These are phyloP conservation scores for Gracilinanus agilis DNA, from an alignment of 2,113 vertebrate genomes.

Conservation along the genomic window DNA sequence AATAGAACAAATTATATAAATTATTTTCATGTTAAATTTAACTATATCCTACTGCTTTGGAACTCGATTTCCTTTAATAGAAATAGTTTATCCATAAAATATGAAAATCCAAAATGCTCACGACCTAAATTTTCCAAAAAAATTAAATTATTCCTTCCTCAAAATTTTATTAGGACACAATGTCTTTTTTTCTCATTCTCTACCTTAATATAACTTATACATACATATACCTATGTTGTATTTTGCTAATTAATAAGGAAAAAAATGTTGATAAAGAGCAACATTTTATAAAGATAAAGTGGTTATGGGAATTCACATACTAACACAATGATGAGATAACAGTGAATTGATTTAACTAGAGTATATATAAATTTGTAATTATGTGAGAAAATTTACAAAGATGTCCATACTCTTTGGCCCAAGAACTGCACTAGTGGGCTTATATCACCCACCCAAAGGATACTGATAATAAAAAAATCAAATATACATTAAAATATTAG, in stretches of 20 bases:
- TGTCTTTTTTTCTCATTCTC: background rate
- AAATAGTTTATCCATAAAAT: background rate
- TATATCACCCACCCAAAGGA: background rate
- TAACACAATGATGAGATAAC: background rate
- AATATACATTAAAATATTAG: background rate
- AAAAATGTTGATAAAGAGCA: background rate
- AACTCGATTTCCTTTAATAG: background rate
- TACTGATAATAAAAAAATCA: background rate
- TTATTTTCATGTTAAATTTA: conserved; percentile 15
- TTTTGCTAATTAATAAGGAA: background rate
- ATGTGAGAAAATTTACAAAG: background rate
- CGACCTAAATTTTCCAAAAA: background rate
- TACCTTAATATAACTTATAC: background rate
- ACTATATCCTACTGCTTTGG: background rate
- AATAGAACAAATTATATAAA: conserved; percentile 62
- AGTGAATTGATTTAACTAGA: background rate
- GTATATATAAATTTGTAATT: background rate
- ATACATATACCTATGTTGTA: background rate
- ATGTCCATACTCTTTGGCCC: background rate
- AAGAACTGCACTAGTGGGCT: background rate
- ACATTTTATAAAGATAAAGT: background rate
- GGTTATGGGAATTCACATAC: background rate
- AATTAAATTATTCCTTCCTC: background rate
- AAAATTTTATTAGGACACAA: background rate
- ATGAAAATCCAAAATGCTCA: background rate